Base-by-base conservation (phyloP, 2,113 vertebrate genomes). In the Delphinapterus leucas region DNA sequence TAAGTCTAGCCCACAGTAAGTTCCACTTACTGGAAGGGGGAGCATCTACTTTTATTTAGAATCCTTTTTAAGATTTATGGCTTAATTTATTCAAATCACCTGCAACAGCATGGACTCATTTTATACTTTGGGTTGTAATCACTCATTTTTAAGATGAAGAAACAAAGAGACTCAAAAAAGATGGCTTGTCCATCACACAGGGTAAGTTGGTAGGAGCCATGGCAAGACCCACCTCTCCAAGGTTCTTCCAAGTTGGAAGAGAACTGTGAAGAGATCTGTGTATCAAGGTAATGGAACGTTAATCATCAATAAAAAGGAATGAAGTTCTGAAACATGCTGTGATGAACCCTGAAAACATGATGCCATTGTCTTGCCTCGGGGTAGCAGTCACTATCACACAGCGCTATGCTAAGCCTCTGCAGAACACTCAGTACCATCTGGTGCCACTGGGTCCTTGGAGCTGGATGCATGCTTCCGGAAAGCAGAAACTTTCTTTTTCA, bases 391-490 rank as follows among this genome's bases (percentile, higher is more conserved):
- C 38, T 38, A 4, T 23, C 25, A 58, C 9, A 36, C 26, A 36
- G 85, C 36, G 58, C 49, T 23, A 10, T 15, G 28, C 55, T 73
- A 89, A 81, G 28, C 44, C 60, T 25, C 41, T 21, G 14, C 25
- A 82, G 28, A 95, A 95, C 89, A 60, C 38, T 87, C 63, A 12
- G 79, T 44, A 92, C 88, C 97, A 93, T 41, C 84, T 97, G 96
- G 74, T 61, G 18, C 41, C 84, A 58, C 25, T 3, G 20, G 65
- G 80, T 92, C 77, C 92, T 60, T 23, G 53, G 88, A 96, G 60
- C 9, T 93, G 14, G 41, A 76, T 55, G 25, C 74, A 79, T 86
- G 73, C 73, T 95, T 96, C 92, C 38, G 17, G 95, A 96, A 95
- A 88, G 65, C 84, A 81, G 36, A n/a, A 96, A 88, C 77, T 79